A percentile compares a stretch with the other conserved stretches of the same genome.
phyloP scores from a whole-genome alignment of 2,797 vertebrate species.

The Florisuga fusca region DNA sequence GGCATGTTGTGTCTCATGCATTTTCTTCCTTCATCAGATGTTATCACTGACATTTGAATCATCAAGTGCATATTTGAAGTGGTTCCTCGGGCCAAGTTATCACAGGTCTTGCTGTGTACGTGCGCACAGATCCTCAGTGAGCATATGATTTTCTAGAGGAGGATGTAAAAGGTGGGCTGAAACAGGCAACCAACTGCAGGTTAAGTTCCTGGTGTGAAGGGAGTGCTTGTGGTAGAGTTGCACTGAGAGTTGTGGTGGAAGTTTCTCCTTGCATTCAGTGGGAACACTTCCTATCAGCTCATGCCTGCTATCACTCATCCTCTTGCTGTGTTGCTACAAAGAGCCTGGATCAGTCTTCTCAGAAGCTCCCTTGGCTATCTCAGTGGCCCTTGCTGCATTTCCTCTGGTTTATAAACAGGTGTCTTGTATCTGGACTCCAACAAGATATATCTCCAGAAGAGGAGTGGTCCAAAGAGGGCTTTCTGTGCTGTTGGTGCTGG shows the following conservation, averaged over 20 bases:
- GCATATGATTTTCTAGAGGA: neutral
- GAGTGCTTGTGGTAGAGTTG: neutral
- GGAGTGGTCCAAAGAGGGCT: neutral
- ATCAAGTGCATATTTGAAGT: neutral
- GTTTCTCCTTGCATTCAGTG: neutral
- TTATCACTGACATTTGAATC: neutral
- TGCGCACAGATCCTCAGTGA: neutral
- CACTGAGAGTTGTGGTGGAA: neutral
- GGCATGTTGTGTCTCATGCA: accelerated
- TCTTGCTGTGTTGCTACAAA: neutral
- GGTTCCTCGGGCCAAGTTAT: neutral
- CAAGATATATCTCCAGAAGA: neutral
- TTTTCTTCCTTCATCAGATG: neutral
- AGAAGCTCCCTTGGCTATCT: neutral
- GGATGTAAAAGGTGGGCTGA: neutral
- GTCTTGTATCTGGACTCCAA: neutral
- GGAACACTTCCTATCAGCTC: neutral
- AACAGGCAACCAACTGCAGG: neutral
- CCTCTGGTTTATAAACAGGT: neutral
- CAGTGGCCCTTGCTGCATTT: neutral
- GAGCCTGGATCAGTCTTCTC: neutral
- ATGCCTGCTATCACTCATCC: neutral
- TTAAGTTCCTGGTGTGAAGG: neutral
- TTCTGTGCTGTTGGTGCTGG: accelerated
- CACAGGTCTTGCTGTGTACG: neutral